Evolutionary conservation across 2,113 vertebrate genomes (phyloP).

Genomic region (Podiceps cristatus): DNA sequence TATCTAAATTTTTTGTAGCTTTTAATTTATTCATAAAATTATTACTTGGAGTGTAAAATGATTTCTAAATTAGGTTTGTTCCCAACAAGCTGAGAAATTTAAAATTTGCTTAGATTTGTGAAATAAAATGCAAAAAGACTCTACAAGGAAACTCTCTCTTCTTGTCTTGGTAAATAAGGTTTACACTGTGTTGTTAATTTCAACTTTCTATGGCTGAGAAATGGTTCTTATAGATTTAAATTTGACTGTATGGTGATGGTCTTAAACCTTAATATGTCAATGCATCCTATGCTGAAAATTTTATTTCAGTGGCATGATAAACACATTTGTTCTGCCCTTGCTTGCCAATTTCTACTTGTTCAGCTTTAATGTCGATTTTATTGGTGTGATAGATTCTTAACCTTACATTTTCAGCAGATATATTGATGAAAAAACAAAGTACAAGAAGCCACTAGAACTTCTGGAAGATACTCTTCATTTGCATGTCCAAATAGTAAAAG

Average conservation of each 20-base stretch:
- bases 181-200: neutral
- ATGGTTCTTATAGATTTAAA: neutral
- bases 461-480: neutral
- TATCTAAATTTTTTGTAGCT: neutral
- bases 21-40: conserved; percentile 25
- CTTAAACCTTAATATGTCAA: neutral
- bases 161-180: neutral
- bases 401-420: neutral
- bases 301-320: neutral
- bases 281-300: neutral
- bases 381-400: neutral
- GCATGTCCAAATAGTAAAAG: neutral
- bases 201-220: neutral
- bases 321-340: neutral
- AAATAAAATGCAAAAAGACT: neutral
- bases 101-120: neutral
- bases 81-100: neutral
- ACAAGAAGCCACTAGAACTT: neutral
- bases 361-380: neutral
- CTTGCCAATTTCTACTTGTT: neutral
- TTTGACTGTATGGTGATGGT: neutral
- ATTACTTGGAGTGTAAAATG: neutral
- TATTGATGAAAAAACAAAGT: neutral
- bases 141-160: neutral
- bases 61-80: neutral